A percentile compares a stretch with the other conserved stretches of the same genome.
These are phyloP conservation scores for Caenorhabditis doughertyi DNA, from an alignment of 2,888 invertebrate genomes.

Conservation along the genomic window DNA sequence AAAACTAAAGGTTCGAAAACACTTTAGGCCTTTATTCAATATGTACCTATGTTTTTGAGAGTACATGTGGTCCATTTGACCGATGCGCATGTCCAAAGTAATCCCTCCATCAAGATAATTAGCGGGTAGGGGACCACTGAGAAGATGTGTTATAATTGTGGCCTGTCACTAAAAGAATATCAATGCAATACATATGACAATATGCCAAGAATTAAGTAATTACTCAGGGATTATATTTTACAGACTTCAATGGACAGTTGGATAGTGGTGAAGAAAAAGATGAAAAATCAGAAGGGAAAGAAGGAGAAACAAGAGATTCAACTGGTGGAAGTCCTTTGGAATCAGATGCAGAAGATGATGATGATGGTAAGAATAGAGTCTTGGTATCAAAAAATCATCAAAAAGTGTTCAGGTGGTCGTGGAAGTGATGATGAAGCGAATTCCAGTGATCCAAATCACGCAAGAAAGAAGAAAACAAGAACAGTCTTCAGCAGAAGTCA, in stretches of 20 bases:
- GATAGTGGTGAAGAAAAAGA: conserved; percentile 52
- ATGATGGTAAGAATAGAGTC: conserved; percentile 48
- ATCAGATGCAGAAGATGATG: conserved; percentile 71
- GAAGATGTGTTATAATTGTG: conserved; percentile 54
- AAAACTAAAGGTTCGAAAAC: conserved; percentile 6
- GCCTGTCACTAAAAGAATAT: conserved; percentile 48
- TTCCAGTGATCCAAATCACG: conserved; percentile 55
- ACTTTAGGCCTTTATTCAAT: neutral
- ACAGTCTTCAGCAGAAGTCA: conserved; percentile 81
- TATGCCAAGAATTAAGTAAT: conserved; percentile 41
- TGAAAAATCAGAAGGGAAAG: conserved; percentile 50
- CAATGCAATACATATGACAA: conserved; percentile 45
- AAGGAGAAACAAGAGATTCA: conserved; percentile 51
- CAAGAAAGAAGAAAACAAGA: conserved; percentile 81
- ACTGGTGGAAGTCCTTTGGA: conserved; percentile 73
- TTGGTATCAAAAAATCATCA: neutral
- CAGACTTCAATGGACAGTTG: conserved; percentile 42
- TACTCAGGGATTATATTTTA: conserved; percentile 19
- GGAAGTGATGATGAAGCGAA: conserved; percentile 72
- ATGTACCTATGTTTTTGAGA: neutral
- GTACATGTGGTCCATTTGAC: neutral
- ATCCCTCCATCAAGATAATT: conserved; percentile 51
- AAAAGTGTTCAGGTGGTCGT: conserved; percentile 45
- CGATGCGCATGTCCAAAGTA: conserved; percentile 29
- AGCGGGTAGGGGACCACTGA: conserved; percentile 8